Evolutionary conservation across 2,888 invertebrate species (phyloP).

Genomic region (Clusia tigrina): DNA sequence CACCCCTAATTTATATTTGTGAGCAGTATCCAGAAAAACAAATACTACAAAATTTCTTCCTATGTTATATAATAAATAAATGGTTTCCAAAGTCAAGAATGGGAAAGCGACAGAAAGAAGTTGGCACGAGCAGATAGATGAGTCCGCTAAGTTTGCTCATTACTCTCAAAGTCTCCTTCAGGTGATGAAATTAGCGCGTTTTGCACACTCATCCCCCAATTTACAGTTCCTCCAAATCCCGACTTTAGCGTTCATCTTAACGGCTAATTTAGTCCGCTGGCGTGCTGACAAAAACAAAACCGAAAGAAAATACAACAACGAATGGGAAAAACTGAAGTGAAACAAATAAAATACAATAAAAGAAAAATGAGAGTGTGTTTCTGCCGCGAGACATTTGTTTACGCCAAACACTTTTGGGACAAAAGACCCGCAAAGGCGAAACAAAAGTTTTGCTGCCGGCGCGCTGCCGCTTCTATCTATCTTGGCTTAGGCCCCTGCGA

Average conservation of each 20-base stretch:
- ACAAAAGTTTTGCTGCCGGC: background rate
- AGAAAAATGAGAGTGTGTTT: slow-evolving; percentile 38
- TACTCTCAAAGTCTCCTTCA: too few relatives aligned
- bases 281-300: slow-evolving; percentile 22
- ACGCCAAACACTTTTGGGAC: slow-evolving; percentile 17
- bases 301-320: too few relatives aligned
- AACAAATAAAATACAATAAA: slow-evolving; percentile 38
- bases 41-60: too few relatives aligned
- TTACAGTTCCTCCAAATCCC: slow-evolving; percentile 42
- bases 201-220: background rate
- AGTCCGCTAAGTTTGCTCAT: too few relatives aligned
- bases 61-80: too few relatives aligned
- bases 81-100: too few relatives aligned
- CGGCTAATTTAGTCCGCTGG: slow-evolving; percentile 51
- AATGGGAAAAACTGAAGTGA: slow-evolving; percentile 37
- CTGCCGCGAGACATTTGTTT: background rate
- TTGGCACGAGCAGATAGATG: too few relatives aligned
- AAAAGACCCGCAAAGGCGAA: slow-evolving; percentile 16
- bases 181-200: background rate
- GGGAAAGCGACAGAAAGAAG: too few relatives aligned
- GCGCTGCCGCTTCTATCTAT: too few relatives aligned
- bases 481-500: background rate
- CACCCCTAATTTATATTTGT: too few relatives aligned
- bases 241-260: slow-evolving; percentile 56
- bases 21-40: too few relatives aligned